These are phyloP conservation scores for Hylaeus volcanicus DNA, from an alignment of 1,140 invertebrate genomes.

Conservation along the genomic window DNA sequence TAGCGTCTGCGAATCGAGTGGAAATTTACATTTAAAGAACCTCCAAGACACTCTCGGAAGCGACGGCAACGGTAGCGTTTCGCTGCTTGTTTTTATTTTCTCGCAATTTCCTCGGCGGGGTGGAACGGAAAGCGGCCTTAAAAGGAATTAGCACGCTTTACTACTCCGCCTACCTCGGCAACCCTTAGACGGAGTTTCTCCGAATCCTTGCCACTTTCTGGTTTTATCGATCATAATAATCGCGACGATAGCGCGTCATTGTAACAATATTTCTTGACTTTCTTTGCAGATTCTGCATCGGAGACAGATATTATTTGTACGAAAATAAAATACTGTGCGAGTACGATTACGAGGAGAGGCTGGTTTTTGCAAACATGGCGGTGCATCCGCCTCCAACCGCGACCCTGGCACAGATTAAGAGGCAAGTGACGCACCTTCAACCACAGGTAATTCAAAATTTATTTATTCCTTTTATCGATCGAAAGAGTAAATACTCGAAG, in stretches of 20 bases:
- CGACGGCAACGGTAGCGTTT: conserved; percentile 42
- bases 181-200: conserved; percentile 41
- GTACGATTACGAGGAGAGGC: conserved; percentile 95
- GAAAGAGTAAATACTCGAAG: too few relatives aligned
- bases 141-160: conserved; percentile 76
- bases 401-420: conserved; percentile 91
- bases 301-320: conserved; percentile 94
- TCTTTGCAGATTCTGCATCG: conserved; percentile 93
- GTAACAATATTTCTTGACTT: not conserved
- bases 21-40: conserved; percentile 74
- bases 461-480: too few relatives aligned
- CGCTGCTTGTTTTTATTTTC: conserved; percentile 74
- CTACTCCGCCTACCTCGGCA: conserved; percentile 60
- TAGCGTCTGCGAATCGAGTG: conserved; percentile 60
- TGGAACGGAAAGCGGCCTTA: conserved; percentile 73
- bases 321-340: conserved; percentile 97
- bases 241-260: not conserved
- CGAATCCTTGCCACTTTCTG: conserved; percentile 5
- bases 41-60: conserved; percentile 61
- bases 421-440: conserved; percentile 89
- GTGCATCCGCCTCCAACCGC: conserved; percentile 87
- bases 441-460: conserved; percentile 82
- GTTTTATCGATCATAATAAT: not conserved
- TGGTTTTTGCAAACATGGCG: conserved; percentile 94
- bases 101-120: conserved; percentile 73